Base-by-base conservation (phyloP, 1,140 invertebrate genomes). In the Octopus bimaculoides region DNA sequence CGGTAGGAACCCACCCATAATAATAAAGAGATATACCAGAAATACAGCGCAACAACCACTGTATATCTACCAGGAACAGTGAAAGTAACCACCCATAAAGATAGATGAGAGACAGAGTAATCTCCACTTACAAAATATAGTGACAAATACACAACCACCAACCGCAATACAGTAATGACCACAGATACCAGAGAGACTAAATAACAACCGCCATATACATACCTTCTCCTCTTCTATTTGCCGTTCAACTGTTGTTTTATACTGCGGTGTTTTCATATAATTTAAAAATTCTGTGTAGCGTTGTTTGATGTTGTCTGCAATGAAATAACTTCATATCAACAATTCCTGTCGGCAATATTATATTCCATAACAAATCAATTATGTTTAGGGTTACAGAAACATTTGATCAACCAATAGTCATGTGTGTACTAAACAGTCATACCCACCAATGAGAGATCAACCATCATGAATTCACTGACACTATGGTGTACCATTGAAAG, bases 211-310 rank as follows among this genome's bases (percentile, higher is more conserved):
- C 26, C 26, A 41, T 54, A n/a, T 71, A 79, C 84, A 83, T 82
- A 90, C 93, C 91, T 93, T 94, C 90, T 98, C 96, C 84, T 93
- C 92, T 69, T 94, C 93, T 75, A 98, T 96, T 87, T 96, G 93
- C n/a, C 91, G 89, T 73, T 94, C 92, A 10, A 98, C 91, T n/a
- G 93, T 91, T 66, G 91, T 87, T 82, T 93, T 93, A 89, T 95
- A 97, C 14, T 93, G 90, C 4, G 94, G 93, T 80, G 93, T 92
- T 89, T 94, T 94, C 94, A 98, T 96, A 77, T 92, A 92, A 81
- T 94, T 92, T 74, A 97, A 91, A 90, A 95, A 94, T 52, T 93
- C 91, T 91, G 96, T 92, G 88, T 95, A 96, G 89, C 97, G 95
- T 85, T 94, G 93, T 84, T 94, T 93, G 87, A 94, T 95, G 87